Conservation (phyloP, 37 sponge, comb jelly and placozoan genomes). For the Agelas oroides region DNA sequence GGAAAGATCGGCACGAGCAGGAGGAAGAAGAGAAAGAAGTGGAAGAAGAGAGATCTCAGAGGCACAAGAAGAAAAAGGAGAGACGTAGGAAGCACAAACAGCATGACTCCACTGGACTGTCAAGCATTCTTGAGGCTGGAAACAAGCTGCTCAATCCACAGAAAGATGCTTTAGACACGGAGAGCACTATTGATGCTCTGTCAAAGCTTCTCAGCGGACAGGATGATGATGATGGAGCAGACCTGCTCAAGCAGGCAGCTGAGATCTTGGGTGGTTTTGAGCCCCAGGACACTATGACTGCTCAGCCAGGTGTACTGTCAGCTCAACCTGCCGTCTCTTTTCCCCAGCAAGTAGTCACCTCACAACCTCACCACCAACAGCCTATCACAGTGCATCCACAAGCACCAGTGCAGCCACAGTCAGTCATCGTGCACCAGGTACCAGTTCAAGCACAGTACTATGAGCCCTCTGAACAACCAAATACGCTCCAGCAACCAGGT, state of each 20-base stretch:
- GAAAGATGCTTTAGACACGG: not conserved
- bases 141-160: slow-evolving; percentile 16
- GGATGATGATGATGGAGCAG: not conserved
- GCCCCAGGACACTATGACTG: not conserved
- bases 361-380: no score
- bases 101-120: slow-evolving; percentile 8
- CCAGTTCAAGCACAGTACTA: no score
- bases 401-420: no score
- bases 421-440: no score
- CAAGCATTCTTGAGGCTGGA: slow-evolving; percentile 34
- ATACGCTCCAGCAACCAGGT: no score
- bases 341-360: no score
- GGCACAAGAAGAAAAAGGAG: not conserved
- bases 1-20: not conserved
- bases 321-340: not conserved
- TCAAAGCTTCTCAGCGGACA: slow-evolving; percentile 37
- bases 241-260: slow-evolving; percentile 16
- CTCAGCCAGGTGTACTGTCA: not conserved
- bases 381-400: no score
- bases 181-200: slow-evolving; percentile 50
- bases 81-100: slow-evolving; percentile 2
- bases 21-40: no score
- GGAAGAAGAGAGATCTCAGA: not conserved
- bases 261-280: not conserved
- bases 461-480: no score